Percentiles rank a stretch among this genome's conserved stretches.
phyloP scores from a whole-genome alignment of 35 echinoderm and acorn worm species.

The Stichopus chloronotus region DNA sequence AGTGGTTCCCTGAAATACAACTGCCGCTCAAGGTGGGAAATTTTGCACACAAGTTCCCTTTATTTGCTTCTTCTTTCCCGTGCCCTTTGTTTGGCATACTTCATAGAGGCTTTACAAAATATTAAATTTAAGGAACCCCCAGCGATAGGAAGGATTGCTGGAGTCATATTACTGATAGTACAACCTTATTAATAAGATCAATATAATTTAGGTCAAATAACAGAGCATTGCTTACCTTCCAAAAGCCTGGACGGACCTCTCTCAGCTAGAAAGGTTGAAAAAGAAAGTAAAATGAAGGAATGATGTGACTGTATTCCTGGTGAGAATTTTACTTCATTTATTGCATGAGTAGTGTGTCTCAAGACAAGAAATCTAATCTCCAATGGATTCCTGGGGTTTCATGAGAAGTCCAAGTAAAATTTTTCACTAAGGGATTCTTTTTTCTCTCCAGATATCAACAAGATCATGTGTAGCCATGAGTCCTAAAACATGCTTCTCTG shows the following conservation, averaged over 20 bases:
- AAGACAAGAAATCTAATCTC: conserved; percentile 8
- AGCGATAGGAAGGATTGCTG: neutral
- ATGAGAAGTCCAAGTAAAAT: neutral
- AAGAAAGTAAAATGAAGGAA: neutral
- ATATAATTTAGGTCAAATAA: neutral
- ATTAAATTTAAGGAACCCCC: neutral
- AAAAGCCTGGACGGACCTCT: conserved; percentile 3
- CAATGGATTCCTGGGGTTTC: conserved; percentile 37
- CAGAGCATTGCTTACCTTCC: neutral
- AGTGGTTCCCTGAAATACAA: too few species aligned
- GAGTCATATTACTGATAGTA: neutral
- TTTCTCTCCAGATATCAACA: neutral
- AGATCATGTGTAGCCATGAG: neutral
- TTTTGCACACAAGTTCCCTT: neutral
- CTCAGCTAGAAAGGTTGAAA: neutral
- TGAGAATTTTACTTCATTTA: neutral
- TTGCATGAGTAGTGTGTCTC: neutral
- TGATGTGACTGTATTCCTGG: neutral
- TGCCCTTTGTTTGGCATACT: neutral
- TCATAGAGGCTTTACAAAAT: neutral
- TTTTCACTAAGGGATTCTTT: neutral
- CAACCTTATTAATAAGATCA: neutral
- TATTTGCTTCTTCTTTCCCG: neutral
- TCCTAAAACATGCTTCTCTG: neutral
- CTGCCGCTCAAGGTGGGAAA: neutral